Evolutionary conservation across 2,888 invertebrate genomes (phyloP), one percentile per base, ranked within the genome.

Genomic region (Synergus umbraculus): DNA sequence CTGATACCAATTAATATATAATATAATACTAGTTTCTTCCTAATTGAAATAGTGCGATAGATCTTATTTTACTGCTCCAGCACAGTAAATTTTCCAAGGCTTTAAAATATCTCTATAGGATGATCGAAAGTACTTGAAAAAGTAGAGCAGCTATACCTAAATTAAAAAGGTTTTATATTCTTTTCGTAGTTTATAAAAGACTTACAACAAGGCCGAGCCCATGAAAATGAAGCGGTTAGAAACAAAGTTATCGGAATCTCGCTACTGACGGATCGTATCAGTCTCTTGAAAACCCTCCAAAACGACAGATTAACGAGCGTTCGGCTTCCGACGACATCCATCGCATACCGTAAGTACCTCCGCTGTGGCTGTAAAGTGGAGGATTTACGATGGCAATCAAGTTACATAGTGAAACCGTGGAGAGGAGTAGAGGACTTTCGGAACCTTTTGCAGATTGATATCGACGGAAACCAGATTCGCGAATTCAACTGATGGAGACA

Each of bases 311-410:
- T 80, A 82, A 79, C 80, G 81, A 82, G 78, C 43, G 44, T 79
- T 81, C 77, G 78, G 78, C 77, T 80, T 64, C 78, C 37, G 78
- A 76, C 81, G 78, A 82, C 79, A 82, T 82, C 81, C 76, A 83
- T 83, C 80, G 80, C 77, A 49, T 54, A 37, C 49, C 22, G 66
- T 79, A 77, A 79, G 81, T 79, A 83, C 77, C 46, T 73, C 15
- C 73, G 78, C 66, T 22, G 77, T 49, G 77, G 81, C 79, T 78
- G 79, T 82, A 82, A 83, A 82, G 82, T 80, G 77, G 73, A 69
- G 80, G 78, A 84, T 84, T 84, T 83, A 84, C 81, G 81, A 79
- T 77, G 78, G 80, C 83, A 82, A 82, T 83, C 81, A 77, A 78
- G 80, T 63, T 79, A 69, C 79, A 77, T 58, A 65, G 81, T 78